Evolutionary conservation across 2,113 vertebrate genomes (phyloP).

Genomic region (Lutjanus erythropterus): DNA sequence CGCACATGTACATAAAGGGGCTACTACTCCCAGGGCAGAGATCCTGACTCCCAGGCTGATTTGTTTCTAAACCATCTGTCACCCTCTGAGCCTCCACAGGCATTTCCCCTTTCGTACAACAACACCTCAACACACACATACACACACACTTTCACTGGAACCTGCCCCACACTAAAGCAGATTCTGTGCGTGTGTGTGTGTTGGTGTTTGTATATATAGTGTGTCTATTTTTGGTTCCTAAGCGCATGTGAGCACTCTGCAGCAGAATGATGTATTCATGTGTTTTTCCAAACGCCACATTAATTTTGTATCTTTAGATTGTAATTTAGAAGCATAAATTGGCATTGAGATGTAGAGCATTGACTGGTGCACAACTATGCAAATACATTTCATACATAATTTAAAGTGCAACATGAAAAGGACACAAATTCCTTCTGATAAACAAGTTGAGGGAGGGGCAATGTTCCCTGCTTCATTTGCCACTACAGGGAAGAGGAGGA

Average conservation of each 20-base stretch:
- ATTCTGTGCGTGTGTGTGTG: conserved; percentile 27
- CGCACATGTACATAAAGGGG: conserved; percentile 35
- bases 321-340: conserved; percentile 47
- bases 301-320: conserved; percentile 52
- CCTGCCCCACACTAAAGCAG: conserved; percentile 36
- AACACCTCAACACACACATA: conserved; percentile 46
- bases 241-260: conserved; percentile 19
- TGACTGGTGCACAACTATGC: conserved; percentile 53
- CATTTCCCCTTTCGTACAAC: conserved; percentile 66
- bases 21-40: conserved; percentile 63
- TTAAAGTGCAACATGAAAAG: conserved; percentile 62
- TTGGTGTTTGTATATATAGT: neutral
- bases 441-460: conserved; percentile 40
- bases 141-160: conserved; percentile 38
- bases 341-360: conserved; percentile 36
- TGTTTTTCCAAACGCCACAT: conserved; percentile 47
- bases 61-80: conserved; percentile 85
- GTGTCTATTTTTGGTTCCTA: conserved; percentile 64
- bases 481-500: conserved; percentile 40
- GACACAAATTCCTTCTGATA: conserved; percentile 52
- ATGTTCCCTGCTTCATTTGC: conserved; percentile 3
- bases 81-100: conserved; percentile 82
- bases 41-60: conserved; percentile 79
- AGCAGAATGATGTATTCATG: conserved; percentile 25
- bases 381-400: conserved; percentile 67